Evolutionary conservation across 2,797 vertebrate genomes (phyloP), one percentile per base, ranked within the genome.

Genomic region (Loriculus beryllinus): DNA sequence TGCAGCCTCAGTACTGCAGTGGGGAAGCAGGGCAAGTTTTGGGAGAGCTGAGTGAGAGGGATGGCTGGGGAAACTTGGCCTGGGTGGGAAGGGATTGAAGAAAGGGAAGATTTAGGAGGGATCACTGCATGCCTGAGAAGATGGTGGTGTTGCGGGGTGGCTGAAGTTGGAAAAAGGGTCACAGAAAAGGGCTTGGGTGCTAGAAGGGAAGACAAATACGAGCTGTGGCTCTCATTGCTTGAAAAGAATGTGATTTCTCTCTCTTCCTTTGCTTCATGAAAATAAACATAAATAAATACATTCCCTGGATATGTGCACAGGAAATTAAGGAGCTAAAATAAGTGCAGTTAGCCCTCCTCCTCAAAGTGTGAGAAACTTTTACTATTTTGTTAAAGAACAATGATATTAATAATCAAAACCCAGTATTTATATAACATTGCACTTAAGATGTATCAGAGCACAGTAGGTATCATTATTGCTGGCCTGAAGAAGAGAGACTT

Each of bases 251-350:
- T 2, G 3, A 6, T 57, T 91, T 62, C 23, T 67, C 49, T 77
- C 25, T 76, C 22, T 79, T 72, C 48, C 54, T 82, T 67, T 82
- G 59, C 88, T 65, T 40, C 31, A 45, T 56, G n/a, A 82, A 93
- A 89, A 92, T 12, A 80, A 65, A 83, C 59, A 80, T 45, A 87
- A 77, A 75, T 42, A 69, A 75, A 78, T 51, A 26, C 7, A 37
- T 72, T 92, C 31, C 35, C 70, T 84, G 62, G 81, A 48, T 83
- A 83, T 42, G 28, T 54, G 20, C 28, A 40, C 45, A 78, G 76
- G 57, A 95, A 86, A 92, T 71, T 60, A 88, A 83, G 47, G 47
- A 71, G 21, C 78, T 87, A 77, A 86, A 90, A 63, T 57, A 39
- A 85, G 37, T 23, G 49, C n/a, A 60, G 57, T 39, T 39, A 39